These are phyloP conservation scores for Oceanodroma tethys DNA, from an alignment of 2,113 vertebrate species.

Conservation along the genomic window DNA sequence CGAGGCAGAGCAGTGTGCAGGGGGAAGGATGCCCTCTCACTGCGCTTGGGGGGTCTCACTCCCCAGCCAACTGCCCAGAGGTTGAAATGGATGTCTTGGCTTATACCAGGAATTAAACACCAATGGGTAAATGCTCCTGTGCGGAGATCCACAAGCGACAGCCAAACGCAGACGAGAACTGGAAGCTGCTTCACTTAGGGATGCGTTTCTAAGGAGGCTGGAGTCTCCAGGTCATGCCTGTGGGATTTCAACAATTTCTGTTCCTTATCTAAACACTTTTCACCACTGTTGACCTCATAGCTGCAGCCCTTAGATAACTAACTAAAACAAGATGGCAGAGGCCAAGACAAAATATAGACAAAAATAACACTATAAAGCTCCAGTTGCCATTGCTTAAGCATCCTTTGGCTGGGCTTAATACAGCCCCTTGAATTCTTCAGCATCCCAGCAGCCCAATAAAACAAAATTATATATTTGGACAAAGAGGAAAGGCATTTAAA, in stretches of 20 bases:
- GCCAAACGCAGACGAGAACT: background rate
- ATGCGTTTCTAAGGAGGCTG: background rate
- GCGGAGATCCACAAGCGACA: background rate
- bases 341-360: background rate
- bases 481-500: background rate
- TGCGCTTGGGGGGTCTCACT: background rate
- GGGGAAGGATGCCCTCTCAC: background rate
- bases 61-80: background rate
- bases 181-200: background rate
- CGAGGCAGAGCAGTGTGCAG: background rate
- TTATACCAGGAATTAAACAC: background rate
- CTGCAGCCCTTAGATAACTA: background rate
- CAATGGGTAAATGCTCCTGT: background rate
- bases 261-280: background rate
- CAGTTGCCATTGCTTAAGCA: background rate
- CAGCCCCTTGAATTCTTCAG: background rate
- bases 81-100: background rate
- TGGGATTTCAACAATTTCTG: background rate
- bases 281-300: background rate
- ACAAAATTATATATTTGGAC: background rate
- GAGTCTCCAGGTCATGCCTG: background rate
- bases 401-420: background rate
- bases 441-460: background rate
- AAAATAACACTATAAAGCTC: background rate
- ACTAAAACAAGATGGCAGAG: background rate